These are phyloP conservation scores for Adrianichthys oophorus DNA, from an alignment of 2,797 vertebrate genomes.

Conservation along the genomic window DNA sequence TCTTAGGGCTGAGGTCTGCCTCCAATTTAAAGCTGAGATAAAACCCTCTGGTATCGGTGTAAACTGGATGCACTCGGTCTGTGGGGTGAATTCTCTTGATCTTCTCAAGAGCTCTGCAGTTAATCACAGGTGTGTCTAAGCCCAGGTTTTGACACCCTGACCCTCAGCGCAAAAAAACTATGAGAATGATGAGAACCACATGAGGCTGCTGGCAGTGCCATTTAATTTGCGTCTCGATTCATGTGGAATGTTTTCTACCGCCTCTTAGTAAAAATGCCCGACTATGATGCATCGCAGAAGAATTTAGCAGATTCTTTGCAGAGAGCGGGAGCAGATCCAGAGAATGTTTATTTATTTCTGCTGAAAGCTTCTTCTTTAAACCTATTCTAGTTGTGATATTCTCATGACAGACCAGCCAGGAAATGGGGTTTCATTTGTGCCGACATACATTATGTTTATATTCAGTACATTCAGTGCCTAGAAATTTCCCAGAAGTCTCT, in stretches of 20 bases:
- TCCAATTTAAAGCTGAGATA: conserved; percentile 48
- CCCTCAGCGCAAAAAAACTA: conserved; percentile 36
- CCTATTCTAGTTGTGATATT: conserved; percentile 38
- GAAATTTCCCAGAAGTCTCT: too few relatives aligned
- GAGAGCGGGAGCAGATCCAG: conserved; percentile 48
- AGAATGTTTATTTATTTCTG: conserved; percentile 47
- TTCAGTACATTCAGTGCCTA: too few relatives aligned
- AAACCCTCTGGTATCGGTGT: conserved; percentile 33
- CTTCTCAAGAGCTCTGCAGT: conserved; percentile 35
- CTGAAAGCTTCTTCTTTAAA: conserved; percentile 17
- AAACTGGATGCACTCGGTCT: conserved; percentile 37
- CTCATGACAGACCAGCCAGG: conserved; percentile 51
- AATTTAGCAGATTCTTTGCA: conserved; percentile 51
- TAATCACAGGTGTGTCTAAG: conserved; percentile 36
- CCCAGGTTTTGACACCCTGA: conserved; percentile 45
- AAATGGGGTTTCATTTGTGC: conserved; percentile 62
- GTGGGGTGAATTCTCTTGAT: conserved; percentile 22
- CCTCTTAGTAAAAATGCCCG: conserved; percentile 18
- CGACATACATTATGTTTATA: conserved; percentile 46
- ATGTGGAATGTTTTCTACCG: conserved; percentile 44
- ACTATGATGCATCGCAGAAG: conserved; percentile 47
- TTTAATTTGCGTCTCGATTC: conserved; percentile 40
- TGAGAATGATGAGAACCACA: conserved; percentile 47
- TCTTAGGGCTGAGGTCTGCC: conserved; percentile 37
- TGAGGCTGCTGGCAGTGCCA: conserved; percentile 10